Conservation (phyloP, 23 tunicate genomes). For the Oikopleura dioica region DNA sequence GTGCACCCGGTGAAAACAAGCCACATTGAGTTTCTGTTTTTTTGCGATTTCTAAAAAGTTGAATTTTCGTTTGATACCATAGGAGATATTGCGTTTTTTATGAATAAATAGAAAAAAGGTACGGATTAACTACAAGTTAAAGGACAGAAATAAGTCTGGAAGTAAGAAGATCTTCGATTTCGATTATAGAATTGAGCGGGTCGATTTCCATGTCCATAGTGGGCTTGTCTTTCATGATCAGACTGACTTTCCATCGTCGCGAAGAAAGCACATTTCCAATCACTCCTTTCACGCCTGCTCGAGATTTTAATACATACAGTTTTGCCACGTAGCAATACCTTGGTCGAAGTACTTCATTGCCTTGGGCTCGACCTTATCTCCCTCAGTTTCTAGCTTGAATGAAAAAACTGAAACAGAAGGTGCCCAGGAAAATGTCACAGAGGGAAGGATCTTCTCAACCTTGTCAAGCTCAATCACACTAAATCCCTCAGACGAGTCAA, state of each 20-base stretch:
- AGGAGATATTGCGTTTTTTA: too few species aligned
- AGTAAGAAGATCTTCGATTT: neutral
- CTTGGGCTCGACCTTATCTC: neutral
- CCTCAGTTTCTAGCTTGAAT: neutral
- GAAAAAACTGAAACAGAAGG: neutral
- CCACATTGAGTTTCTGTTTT: too few species aligned
- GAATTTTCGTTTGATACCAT: too few species aligned
- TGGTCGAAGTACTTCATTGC: neutral
- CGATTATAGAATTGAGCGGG: neutral
- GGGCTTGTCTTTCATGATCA: neutral
- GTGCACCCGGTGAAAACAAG: neutral
- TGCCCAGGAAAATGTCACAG: neutral
- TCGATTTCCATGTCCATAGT: neutral
- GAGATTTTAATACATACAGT: too few species aligned
- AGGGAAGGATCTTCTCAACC: neutral
- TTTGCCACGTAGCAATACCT: too few species aligned
- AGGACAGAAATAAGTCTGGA: too few species aligned
- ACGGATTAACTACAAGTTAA: too few species aligned
- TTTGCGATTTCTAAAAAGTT: too few species aligned
- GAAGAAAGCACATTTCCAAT: neutral
- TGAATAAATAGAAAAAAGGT: too few species aligned
- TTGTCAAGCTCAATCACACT: neutral
- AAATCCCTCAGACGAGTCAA: neutral
- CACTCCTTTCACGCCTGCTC: neutral
- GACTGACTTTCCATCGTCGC: neutral